These are phyloP conservation scores for Drosophila micromelanica DNA, from an alignment of 1,140 invertebrate genomes.

Conservation along the genomic window DNA sequence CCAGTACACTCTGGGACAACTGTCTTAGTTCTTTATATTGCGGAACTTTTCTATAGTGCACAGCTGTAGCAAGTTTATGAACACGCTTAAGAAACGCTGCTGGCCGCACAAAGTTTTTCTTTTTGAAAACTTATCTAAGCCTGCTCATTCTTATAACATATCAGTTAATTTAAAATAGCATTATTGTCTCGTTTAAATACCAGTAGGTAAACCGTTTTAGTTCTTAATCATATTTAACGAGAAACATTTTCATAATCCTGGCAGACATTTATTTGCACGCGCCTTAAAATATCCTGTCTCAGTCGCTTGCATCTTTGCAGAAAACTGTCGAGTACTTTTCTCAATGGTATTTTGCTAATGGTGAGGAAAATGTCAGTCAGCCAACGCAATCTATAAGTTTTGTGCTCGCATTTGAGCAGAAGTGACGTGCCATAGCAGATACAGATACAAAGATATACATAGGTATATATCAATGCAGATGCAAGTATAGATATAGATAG, in stretches of 20 bases:
- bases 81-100: constrained; percentile 2
- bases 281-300: constrained; percentile 36
- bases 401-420: constrained; percentile 9
- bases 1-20: too few relatives aligned
- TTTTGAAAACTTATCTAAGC: constrained; percentile 24
- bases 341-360: constrained; percentile 49
- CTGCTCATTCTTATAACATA: constrained; percentile 6
- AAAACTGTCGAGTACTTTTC: constrained; percentile 24
- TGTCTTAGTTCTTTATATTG: neutral
- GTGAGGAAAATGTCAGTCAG: constrained; percentile 49
- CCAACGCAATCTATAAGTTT: constrained; percentile 16
- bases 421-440: constrained; percentile 15
- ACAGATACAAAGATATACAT: neutral
- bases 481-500: constrained; percentile 15
- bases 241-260: constrained; percentile 16
- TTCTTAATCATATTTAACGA: constrained; percentile 1
- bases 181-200: neutral
- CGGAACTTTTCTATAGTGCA: neutral
- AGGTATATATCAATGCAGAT: constrained; percentile 3
- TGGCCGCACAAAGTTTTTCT: constrained; percentile 29
- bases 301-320: constrained; percentile 23
- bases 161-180: constrained; percentile 19
- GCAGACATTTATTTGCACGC: constrained; percentile 44
- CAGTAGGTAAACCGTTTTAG: neutral
- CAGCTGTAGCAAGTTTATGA: constrained; percentile 18